Evolutionary conservation across 1,140 invertebrate species (phyloP).

Genomic region (Diabrotica virgifera): DNA sequence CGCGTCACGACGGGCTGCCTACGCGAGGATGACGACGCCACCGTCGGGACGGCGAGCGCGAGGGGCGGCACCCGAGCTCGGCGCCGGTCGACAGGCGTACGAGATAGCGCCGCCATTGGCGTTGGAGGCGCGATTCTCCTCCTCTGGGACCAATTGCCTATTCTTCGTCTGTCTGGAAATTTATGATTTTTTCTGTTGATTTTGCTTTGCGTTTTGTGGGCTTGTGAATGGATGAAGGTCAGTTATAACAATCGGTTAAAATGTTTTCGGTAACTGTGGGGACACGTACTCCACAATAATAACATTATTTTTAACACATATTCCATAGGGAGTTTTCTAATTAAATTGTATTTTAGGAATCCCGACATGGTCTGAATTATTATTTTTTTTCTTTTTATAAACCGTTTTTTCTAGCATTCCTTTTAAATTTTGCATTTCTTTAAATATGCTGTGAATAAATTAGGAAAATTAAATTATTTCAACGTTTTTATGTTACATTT

Average conservation of each 20-base stretch:
- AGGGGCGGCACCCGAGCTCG: slow-evolving; percentile 32
- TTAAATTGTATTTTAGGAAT: too few relatives aligned
- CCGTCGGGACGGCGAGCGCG: slow-evolving; percentile 28
- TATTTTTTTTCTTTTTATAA: too few relatives aligned
- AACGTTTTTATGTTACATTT: too few relatives aligned
- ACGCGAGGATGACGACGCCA: slow-evolving; percentile 18
- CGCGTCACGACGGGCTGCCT: slow-evolving; percentile 22
- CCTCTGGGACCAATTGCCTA: slow-evolving; percentile 42
- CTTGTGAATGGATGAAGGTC: background rate
- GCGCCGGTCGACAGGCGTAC: slow-evolving; percentile 9
- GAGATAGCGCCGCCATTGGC: slow-evolving; percentile 14
- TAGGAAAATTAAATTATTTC: too few relatives aligned
- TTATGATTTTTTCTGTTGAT: slow-evolving; percentile 33
- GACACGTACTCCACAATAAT: background rate
- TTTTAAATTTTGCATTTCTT: too few relatives aligned
- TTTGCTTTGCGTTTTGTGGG: slow-evolving; percentile 3
- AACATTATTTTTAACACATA: too few relatives aligned
- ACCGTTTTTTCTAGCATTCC: too few relatives aligned
- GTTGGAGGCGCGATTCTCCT: slow-evolving; percentile 15
- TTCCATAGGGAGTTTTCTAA: too few relatives aligned
- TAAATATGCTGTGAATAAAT: too few relatives aligned
- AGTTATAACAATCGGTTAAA: background rate
- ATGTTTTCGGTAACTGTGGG: background rate
- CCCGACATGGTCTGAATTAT: too few relatives aligned
- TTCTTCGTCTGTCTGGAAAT: slow-evolving; percentile 27